phyloP scores from a whole-genome alignment of 2,888 invertebrate species.

The Carpatolechia fugitivella region DNA sequence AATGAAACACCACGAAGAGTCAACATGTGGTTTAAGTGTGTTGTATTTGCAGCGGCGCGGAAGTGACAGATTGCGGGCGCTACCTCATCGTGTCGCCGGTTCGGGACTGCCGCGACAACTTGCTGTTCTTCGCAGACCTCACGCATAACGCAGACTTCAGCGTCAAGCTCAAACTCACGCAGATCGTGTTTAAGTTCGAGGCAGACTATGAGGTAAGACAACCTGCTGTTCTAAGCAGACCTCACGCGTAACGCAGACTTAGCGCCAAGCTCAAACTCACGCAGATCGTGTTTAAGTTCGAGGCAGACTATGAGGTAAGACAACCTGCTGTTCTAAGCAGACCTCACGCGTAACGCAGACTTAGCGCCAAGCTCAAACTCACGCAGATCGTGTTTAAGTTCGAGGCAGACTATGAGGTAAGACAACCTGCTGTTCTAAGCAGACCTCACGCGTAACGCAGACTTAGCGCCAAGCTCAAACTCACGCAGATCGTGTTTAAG shows the following conservation, averaged over 20 bases:
- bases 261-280: constrained; percentile 83
- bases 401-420: constrained; percentile 95
- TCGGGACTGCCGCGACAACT: constrained; percentile 95
- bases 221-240: constrained; percentile 92
- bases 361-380: constrained; percentile 83
- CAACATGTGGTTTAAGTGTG: no score
- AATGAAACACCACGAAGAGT: no score
- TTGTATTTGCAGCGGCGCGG: constrained; percentile 82
- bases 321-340: constrained; percentile 92
- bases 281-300: constrained; percentile 92
- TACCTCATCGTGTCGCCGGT: constrained; percentile 91
- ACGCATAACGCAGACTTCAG: constrained; percentile 80
- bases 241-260: constrained; percentile 83
- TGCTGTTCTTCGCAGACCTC: constrained; percentile 91
- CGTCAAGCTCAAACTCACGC: constrained; percentile 83
- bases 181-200: constrained; percentile 93
- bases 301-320: constrained; percentile 96
- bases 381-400: constrained; percentile 92
- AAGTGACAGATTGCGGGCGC: constrained; percentile 94
- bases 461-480: constrained; percentile 82
- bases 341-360: constrained; percentile 82
- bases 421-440: constrained; percentile 94
- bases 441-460: constrained; percentile 82
- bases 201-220: constrained; percentile 96
- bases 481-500: constrained; percentile 90